Percentiles rank a stretch among this genome's conserved stretches.
phyloP scores from a whole-genome alignment of 2,113 vertebrate genomes.

The Myodes glareolus region DNA sequence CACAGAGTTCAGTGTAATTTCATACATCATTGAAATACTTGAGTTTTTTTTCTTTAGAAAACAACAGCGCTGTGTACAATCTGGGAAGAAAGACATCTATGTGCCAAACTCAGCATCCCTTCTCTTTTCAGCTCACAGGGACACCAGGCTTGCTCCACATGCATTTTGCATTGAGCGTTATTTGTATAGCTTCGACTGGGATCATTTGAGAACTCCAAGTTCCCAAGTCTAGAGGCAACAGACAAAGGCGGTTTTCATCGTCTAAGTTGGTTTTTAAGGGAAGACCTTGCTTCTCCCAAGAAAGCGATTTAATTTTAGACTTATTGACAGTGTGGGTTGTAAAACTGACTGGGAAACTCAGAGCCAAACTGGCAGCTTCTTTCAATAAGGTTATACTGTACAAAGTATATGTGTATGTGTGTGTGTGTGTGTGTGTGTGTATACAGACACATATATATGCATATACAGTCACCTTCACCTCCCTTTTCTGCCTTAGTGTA shows the following conservation, averaged over 20 bases:
- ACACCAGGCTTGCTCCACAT: neutral
- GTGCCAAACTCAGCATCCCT: neutral
- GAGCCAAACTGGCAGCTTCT: neutral
- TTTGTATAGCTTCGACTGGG: slow-evolving; percentile 45
- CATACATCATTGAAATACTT: slow-evolving; percentile 27
- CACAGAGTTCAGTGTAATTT: slow-evolving; percentile 46
- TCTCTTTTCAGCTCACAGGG: slow-evolving; percentile 6
- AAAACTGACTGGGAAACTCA: neutral
- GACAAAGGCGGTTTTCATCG: slow-evolving; percentile 39
- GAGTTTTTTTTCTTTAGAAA: slow-evolving; percentile 25
- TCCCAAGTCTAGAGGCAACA: neutral
- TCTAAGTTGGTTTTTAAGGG: slow-evolving; percentile 13
- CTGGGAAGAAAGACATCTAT: neutral
- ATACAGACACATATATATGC: neutral
- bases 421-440: too few relatives aligned
- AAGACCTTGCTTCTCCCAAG: slow-evolving; percentile 23
- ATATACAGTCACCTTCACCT: neutral
- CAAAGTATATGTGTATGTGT: neutral
- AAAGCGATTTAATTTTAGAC: slow-evolving; percentile 10
- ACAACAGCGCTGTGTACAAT: slow-evolving; percentile 30
- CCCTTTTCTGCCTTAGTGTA: neutral
- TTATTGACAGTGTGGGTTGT: neutral
- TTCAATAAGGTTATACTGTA: neutral
- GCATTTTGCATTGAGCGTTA: slow-evolving; percentile 1
- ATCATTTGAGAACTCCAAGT: slow-evolving; percentile 36